These are phyloP conservation scores for Denticeps clupeoides DNA, from an alignment of 2,797 vertebrate genomes.

Conservation along the genomic window DNA sequence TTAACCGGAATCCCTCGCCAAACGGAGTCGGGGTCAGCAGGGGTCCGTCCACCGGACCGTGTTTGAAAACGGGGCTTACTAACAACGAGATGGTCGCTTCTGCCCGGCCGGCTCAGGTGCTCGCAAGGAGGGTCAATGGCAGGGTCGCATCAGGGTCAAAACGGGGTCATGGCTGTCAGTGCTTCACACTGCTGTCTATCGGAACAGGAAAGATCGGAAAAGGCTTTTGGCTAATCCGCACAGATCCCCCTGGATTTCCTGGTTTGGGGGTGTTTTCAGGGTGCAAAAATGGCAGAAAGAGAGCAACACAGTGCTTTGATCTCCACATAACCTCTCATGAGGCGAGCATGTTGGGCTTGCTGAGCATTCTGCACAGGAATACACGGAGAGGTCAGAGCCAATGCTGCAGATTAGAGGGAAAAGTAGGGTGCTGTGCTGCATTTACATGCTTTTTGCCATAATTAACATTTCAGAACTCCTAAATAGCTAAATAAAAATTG, in stretches of 20 bases:
- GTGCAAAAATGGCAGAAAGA: conserved; percentile 1
- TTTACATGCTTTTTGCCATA: no score
- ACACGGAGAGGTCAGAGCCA: background rate
- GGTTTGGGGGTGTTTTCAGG: conserved; percentile 15
- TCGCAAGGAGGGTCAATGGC: no score
- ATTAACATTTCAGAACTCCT: no score
- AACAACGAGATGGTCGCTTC: no score
- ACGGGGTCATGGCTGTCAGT: conserved; percentile 7
- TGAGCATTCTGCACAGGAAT: background rate
- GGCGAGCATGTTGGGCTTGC: background rate
- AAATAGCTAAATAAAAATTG: no score
- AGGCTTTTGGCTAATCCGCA: conserved; percentile 28
- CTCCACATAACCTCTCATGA: conserved; percentile 15
- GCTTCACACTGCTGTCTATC: background rate
- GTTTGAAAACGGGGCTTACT: background rate
- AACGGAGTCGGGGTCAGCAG: conserved; percentile 11
- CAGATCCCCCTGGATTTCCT: conserved; percentile 35
- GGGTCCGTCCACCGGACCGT: conserved; percentile 5
- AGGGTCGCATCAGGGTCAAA: conserved; percentile 9
- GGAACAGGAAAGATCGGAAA: conserved; percentile 24
- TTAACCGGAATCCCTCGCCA: conserved; percentile 16
- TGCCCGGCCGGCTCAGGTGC: no score
- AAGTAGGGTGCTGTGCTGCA: no score
- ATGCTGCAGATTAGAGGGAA: background rate
- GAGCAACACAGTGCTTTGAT: conserved; percentile 9